Evolutionary conservation across 2,797 vertebrate species (phyloP), one percentile per base, ranked within the genome.

Genomic region (Enteromius anoplus): DNA sequence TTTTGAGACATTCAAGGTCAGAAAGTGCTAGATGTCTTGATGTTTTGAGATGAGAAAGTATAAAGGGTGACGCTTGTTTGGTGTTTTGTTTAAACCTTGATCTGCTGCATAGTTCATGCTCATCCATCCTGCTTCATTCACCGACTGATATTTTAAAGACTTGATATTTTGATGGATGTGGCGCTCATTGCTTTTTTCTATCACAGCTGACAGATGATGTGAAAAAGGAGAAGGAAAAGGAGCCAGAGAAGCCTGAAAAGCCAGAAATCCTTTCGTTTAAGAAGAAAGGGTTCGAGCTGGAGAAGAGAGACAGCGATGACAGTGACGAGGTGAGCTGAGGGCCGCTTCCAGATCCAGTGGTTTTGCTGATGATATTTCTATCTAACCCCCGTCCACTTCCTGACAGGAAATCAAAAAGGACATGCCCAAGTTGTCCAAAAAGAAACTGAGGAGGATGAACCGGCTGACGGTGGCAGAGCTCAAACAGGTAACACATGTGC

Each of bases 401-500:
- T 77, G 6, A 0, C 86, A 99, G 97, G 97, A 98, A 2, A 86
- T 94, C 86, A 96, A 95, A 82, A 93, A 89, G 0, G 96, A 98
- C 85, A 93, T 81, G 0, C 95, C 97, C 1, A 98, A 98, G 75
- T 90, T 99, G 69, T 99, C 97, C 17, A 99, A 99, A 93, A 99
- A 99, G 93, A 99, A 99, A 86, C 89, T 99, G 89, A 93, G 96
- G 85, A 93, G 97, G 78, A 97, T 99, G 96, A 99, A 98, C 87
- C 92, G 97, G 42, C 94, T 99, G 88, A 97, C 97, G 0, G 97
- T 99, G 85, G 97, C 97, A 0, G 97, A 99, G 80, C 96, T 99
- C n/a, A 99, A 99, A 80, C 97, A 99, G 96, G 97, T 98, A 29
- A 42, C 21, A 17, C 14, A 32, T 32, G 60, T 29, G 12, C 5